These are phyloP conservation scores for Phasia obesa DNA, from an alignment of 2,888 invertebrate genomes.

Conservation along the genomic window DNA sequence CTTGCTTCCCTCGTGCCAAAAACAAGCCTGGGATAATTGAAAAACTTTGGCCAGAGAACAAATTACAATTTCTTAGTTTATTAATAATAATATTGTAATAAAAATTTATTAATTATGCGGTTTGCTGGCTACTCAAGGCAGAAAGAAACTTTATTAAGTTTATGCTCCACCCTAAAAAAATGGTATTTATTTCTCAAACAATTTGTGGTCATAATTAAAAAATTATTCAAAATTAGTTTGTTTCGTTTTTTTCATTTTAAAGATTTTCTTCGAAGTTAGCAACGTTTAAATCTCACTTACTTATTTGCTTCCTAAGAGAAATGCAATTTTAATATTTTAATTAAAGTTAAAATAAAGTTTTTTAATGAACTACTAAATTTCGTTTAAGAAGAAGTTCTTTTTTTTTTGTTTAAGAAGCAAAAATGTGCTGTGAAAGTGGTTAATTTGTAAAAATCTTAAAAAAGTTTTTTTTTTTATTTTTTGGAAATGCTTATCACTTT, in stretches of 20 bases:
- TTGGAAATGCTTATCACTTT: constrained; percentile 19
- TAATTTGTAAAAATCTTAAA: neutral
- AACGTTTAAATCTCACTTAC: constrained; percentile 38
- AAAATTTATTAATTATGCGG: constrained; percentile 63
- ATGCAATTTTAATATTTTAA: constrained; percentile 68
- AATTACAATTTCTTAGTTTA: constrained; percentile 50
- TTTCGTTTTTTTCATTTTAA: no score
- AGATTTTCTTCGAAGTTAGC: neutral
- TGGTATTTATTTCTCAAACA: constrained; percentile 44
- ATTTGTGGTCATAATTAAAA: constrained; percentile 64
- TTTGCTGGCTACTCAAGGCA: constrained; percentile 6
- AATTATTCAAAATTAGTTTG: constrained; percentile 19
- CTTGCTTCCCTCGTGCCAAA: neutral
- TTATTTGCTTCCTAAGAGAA: neutral
- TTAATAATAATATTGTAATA: constrained; percentile 62
- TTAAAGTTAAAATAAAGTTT: constrained; percentile 65
- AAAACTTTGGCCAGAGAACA: constrained; percentile 57
- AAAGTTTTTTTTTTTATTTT: no score
- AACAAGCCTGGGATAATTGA: constrained; percentile 55
- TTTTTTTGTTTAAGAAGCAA: neutral
- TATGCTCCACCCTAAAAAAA: neutral
- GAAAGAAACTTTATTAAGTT: constrained; percentile 45
- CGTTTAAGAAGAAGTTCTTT: neutral
- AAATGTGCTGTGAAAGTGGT: neutral
- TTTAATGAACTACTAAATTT: constrained; percentile 35